Evolutionary conservation across 2,113 vertebrate species (phyloP).

Genomic region (Lepisosteus oculatus): DNA sequence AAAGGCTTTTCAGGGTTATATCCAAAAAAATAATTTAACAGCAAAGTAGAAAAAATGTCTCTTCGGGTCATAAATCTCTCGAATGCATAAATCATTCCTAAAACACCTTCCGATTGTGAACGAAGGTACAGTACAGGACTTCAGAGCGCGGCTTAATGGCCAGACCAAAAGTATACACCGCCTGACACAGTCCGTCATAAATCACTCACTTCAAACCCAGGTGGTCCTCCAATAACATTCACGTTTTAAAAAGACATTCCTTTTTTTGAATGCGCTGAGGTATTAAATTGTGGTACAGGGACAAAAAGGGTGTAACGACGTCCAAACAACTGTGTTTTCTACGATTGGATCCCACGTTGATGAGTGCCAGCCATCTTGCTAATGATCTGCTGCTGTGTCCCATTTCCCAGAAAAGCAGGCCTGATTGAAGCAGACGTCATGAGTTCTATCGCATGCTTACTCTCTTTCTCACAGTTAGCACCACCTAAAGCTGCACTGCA

Average conservation of each 20-base stretch:
- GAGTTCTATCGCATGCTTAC: no score
- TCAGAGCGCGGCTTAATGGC: conserved; percentile 34
- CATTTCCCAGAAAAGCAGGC: no score
- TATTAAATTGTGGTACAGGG: conserved; percentile 31
- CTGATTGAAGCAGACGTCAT: no score
- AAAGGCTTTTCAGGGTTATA: no score
- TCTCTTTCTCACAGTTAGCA: no score
- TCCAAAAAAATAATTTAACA: no score
- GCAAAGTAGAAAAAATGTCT: neutral
- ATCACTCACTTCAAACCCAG: conserved; percentile 47
- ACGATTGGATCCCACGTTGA: conserved; percentile 43
- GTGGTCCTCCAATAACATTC: conserved; percentile 42
- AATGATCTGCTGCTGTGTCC: no score
- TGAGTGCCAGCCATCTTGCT: conserved; percentile 42
- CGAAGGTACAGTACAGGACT: conserved; percentile 39
- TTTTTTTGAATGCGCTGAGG: conserved; percentile 40
- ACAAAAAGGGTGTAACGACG: conserved; percentile 39
- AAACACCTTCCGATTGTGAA: conserved; percentile 33
- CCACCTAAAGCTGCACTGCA: no score
- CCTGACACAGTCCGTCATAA: conserved; percentile 49
- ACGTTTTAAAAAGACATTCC: conserved; percentile 43
- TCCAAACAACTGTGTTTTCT: conserved; percentile 40
- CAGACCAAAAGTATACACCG: conserved; percentile 42
- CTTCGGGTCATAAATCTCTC: conserved; percentile 12
- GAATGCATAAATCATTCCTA: conserved; percentile 34